Evolutionary conservation across 2,113 vertebrate species (phyloP), one percentile per base, ranked within the genome.

Genomic region (Poecilia latipinna): DNA sequence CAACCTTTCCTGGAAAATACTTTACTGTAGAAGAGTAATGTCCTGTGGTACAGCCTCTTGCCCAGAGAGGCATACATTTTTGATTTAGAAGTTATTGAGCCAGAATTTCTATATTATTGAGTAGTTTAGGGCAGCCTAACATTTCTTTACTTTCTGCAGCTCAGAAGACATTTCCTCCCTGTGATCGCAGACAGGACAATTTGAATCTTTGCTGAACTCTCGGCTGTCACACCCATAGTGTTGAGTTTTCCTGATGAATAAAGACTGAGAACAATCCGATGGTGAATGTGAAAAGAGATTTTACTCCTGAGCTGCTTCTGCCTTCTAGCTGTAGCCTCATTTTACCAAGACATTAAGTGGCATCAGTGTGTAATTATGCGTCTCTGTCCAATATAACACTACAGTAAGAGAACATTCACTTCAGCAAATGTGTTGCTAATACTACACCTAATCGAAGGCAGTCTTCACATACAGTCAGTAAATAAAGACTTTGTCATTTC

Each of bases 61-160:
- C 77, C 61, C 24, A 75, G 39, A 80, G 15, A 77, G 32, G 7
- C 81, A 82, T 87, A 12, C 24, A 81, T 85, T 68, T 87, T 89
- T 85, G 15, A 83, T 85, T 73, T 72, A 33, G 42, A 77, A 28
- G 60, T 87, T 89, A 89, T 89, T 87, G 82, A 89, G 70, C 42
- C 76, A 51, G 8, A 68, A 48, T 74, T 33, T 80, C 35, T 89
- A 62, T 81, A 78, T 85, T 82, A 89, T 79, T 79, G 72, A 82
- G 72, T 61, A 32, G 24, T 74, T 77, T 61, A 2, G 64, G 72
- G 66, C 57, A 76, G 60, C 48, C 12, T 1, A 29, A 15, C 39
- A 39, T 74, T 71, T 61, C 35, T 42, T 66, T 61, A 72, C 66
- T 69, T 8, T 60, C 31, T 33, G 4, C 33, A 61, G 29, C 32